Percentiles rank a stretch among this genome's conserved stretches.
Conservation (phyloP, 2,113 vertebrate genomes). For the Mystacornis crossleyi region DNA sequence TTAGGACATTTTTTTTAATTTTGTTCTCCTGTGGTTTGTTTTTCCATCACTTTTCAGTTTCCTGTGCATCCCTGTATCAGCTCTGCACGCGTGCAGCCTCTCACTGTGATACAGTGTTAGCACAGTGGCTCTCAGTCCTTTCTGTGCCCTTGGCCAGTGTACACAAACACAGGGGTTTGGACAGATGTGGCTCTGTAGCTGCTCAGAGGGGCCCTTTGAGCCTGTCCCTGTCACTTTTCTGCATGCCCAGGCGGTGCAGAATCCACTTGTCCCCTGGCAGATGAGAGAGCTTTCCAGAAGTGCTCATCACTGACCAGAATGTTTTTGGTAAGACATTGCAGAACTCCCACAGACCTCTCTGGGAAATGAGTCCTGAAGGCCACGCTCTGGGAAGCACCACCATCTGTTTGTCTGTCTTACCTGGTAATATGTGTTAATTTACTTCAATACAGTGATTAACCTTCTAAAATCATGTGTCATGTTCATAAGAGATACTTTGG, state of each 20-base stretch:
- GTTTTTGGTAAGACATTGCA: neutral
- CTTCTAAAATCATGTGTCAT: neutral
- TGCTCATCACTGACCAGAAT: neutral
- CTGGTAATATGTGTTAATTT: neutral
- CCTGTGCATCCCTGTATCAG: neutral
- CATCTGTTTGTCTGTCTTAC: neutral
- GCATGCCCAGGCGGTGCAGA: neutral
- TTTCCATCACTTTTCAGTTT: neutral
- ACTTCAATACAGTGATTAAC: neutral
- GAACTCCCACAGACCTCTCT: neutral
- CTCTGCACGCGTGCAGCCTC: accelerated
- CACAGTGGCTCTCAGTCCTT: neutral
- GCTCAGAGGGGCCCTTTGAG: neutral
- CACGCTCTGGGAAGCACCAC: neutral
- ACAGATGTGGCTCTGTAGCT: neutral
- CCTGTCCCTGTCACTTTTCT: neutral
- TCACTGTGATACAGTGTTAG: accelerated
- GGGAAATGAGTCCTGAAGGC: neutral
- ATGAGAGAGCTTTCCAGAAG: neutral
- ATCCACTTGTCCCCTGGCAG: accelerated
- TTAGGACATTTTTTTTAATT: slow-evolving; percentile 87
- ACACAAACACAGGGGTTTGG: neutral
- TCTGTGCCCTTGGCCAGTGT: neutral
- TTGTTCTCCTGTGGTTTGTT: slow-evolving; percentile 67
- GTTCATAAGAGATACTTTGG: neutral